Percentiles rank a stretch among this genome's conserved stretches.
Evolutionary conservation across 2,888 invertebrate species (phyloP).

Genomic region (Melolontha melolontha): DNA sequence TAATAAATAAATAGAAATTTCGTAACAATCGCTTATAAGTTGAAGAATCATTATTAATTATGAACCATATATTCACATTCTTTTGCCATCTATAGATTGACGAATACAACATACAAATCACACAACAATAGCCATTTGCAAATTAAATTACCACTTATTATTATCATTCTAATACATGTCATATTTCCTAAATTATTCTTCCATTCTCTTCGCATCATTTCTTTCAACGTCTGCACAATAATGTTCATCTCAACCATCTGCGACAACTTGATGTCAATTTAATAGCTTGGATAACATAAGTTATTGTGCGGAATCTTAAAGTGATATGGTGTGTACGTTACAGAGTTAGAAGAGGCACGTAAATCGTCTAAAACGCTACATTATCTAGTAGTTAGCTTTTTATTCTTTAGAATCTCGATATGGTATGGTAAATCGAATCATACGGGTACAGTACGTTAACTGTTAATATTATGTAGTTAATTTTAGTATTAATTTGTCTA

Average conservation of each 20-base stretch:
- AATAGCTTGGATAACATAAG: conserved; percentile 14
- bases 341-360: no score
- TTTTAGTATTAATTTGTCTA: conserved; percentile 1
- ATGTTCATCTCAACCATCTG: conserved; percentile 19
- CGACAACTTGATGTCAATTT: conserved; percentile 9
- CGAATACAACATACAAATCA: conserved; percentile 11
- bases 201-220: conserved; percentile 15
- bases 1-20: no score
- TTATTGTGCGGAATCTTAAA: conserved; percentile 3
- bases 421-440: conserved; percentile 1
- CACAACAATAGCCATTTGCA: conserved; percentile 5
- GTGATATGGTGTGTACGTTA: background rate
- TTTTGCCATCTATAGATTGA: conserved; percentile 5
- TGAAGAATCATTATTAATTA: no score
- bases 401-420: no score
- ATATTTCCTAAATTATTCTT: background rate
- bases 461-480: conserved; percentile 13
- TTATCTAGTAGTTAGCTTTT: no score
- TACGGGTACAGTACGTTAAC: conserved; percentile 19
- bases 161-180: conserved; percentile 12
- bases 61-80: conserved; percentile 14
- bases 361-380: no score
- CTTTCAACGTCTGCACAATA: background rate
- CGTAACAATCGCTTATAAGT: no score
- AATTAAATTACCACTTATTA: conserved; percentile 28